A percentile compares a stretch with the other conserved stretches of the same genome.
phyloP scores from a whole-genome alignment of 2,113 vertebrate genomes.

The Sphyrna mokarran region DNA sequence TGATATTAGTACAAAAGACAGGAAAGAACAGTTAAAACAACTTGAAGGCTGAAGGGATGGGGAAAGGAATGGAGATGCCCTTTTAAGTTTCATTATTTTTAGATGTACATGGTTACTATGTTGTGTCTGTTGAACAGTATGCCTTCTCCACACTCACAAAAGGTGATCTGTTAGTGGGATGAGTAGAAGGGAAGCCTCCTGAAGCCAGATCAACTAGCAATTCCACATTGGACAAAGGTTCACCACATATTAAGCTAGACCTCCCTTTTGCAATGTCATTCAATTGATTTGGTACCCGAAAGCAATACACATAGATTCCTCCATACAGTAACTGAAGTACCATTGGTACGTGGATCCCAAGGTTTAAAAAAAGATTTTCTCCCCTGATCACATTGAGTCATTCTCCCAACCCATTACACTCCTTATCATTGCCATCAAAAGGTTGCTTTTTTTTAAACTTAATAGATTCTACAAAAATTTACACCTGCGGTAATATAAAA shows the following conservation, averaged over 20 bases:
- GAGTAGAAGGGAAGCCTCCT: not conserved
- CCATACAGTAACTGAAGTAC: not conserved
- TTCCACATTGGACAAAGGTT: not conserved
- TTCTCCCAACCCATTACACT: not conserved
- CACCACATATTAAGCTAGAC: not conserved
- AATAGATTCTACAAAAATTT: not conserved
- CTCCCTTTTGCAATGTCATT: not conserved
- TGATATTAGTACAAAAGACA: slow-evolving; percentile 9
- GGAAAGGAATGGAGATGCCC: not conserved
- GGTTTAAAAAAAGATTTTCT: not conserved
- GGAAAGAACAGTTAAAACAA: not conserved
- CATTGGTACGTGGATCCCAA: not conserved
- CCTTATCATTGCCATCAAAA: not conserved
- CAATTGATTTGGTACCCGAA: not conserved
- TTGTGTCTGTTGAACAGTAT: not conserved
- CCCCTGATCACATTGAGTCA: not conserved
- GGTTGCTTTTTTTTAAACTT: not conserved
- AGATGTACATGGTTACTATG: not conserved
- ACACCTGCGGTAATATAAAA: not conserved
- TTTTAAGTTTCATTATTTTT: not conserved
- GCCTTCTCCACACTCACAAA: not conserved
- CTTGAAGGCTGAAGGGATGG: not conserved
- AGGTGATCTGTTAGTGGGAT: not conserved
- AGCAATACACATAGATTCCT: not conserved
- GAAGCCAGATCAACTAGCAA: not conserved